phyloP scores from a whole-genome alignment of 2,797 vertebrate genomes.

The Anisognathus igniventris region DNA sequence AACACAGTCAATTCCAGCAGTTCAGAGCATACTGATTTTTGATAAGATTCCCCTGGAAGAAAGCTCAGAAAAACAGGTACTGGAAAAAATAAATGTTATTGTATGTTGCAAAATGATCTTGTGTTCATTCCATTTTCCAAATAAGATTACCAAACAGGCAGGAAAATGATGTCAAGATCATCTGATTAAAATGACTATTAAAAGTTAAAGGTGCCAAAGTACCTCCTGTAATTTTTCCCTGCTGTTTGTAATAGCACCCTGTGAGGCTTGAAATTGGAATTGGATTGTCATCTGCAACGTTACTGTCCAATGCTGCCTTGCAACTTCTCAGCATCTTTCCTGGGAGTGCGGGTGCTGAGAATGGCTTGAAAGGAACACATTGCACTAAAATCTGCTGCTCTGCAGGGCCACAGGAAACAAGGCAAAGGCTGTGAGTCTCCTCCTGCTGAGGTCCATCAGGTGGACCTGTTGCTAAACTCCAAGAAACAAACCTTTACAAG shows the following conservation, averaged over 20 bases:
- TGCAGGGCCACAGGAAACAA: not conserved
- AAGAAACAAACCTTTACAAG: not conserved
- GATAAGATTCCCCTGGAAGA: conserved; percentile 50
- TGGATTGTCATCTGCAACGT: conserved; percentile 26
- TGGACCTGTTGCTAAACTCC: not conserved
- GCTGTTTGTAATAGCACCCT: conserved; percentile 57
- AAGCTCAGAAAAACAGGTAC: conserved; percentile 30
- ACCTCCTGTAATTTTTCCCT: conserved; percentile 36
- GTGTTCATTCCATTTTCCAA: not conserved
- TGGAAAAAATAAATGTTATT: not conserved
- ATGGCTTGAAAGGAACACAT: not conserved
- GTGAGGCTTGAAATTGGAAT: conserved; percentile 63
- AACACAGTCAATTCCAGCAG: conserved; percentile 37
- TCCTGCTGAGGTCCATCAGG: not conserved
- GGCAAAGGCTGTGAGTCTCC: not conserved
- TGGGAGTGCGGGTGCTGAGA: not conserved
- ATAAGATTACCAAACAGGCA: conserved; percentile 45
- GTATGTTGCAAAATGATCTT: conserved; percentile 1
- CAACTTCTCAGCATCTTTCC: not conserved
- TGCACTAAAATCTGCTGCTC: not conserved
- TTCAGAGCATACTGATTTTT: conserved; percentile 38
- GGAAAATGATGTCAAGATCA: conserved; percentile 46
- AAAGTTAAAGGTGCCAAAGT: conserved; percentile 44
- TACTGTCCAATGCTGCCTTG: not conserved
- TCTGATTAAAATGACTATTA: conserved; percentile 55